phyloP scores from a whole-genome alignment of 2,888 invertebrate species.

The Cybosia mesomella region DNA sequence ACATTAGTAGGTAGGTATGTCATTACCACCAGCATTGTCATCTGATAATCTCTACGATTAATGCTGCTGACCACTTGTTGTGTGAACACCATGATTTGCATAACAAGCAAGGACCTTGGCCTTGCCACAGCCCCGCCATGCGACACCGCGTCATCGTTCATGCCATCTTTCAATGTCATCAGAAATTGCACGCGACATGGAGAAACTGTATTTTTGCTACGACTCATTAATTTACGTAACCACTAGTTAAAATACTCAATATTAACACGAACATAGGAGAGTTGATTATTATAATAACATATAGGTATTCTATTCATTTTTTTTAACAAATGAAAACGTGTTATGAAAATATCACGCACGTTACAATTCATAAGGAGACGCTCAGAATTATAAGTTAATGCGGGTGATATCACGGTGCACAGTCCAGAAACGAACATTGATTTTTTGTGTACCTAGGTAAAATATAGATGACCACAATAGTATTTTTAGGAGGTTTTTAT shows the following conservation, averaged over 20 bases:
- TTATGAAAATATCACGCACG: neutral
- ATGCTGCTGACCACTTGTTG: conserved; percentile 40
- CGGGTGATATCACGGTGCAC: neutral
- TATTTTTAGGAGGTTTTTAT: no score
- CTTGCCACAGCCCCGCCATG: conserved; percentile 56
- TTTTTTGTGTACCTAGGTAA: neutral
- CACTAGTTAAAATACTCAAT: no score
- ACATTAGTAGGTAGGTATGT: conserved; percentile 2
- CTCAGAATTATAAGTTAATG: neutral
- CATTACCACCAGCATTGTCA: conserved; percentile 1
- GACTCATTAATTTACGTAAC: conserved; percentile 11
- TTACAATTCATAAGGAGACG: neutral
- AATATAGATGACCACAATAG: no score
- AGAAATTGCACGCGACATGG: conserved; percentile 38
- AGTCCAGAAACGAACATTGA: neutral
- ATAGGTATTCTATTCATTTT: neutral
- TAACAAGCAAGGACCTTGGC: conserved; percentile 70
- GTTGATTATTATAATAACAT: neutral
- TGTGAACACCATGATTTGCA: conserved; percentile 68
- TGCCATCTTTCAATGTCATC: conserved; percentile 47
- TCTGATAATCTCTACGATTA: conserved; percentile 19
- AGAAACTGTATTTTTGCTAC: conserved; percentile 19
- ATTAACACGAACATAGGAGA: no score
- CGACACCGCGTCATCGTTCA: conserved; percentile 41
- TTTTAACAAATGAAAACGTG: neutral